Base-by-base conservation (phyloP, 1,140 invertebrate species). In the Caerostris extrusa region DNA sequence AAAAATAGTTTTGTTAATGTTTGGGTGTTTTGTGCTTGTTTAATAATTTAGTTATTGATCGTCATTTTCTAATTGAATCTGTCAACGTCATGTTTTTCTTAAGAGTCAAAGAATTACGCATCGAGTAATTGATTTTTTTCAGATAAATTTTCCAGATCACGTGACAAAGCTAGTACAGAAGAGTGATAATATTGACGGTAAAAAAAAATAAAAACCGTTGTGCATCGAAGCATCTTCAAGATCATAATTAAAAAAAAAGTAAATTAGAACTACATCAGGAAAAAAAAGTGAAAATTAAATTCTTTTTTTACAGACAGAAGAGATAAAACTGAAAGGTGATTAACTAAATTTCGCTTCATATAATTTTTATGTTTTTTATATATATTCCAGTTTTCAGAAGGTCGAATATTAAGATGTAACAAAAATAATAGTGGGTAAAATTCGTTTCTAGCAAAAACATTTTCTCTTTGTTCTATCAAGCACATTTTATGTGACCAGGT, bases 11-110 rank as follows among this genome's bases (percentile, higher is more conserved):
- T 88, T 88, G 55, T 85, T 85, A 17, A 58, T 19, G 55, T 60
- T 50, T 64, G 64, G 86, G 34, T 17, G 64, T 90, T 90, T 90
- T 90, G 88, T 50, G 69, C 77, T 90, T 90, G 67, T 90, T 90
- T 90, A n/a, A 67, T 90, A 90, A 90, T 90, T 90, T 77, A 77
- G 88, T 90, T 90, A 90, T 90, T 90, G 88, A 90, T 90, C 67
- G 88, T 53, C 77, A 77, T 90, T 90, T 90, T 90, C 88, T 90
- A 90, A 90, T 90, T 90, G 77, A 90, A 90, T 90, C 67, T 90
- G 88, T 90, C 88, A 90, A 90, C 88, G 67, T 90, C 60, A 69
- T 50, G 50, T 17, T n/a, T n/a, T n/a, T 6, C n/a, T 5, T 34
- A 4, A 14, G 56, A 14, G 69, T 58, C 67, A n/a, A 58, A 90